Evolutionary conservation across 2,113 vertebrate species (phyloP).

Genomic region (Thamnaconus septentrionalis): DNA sequence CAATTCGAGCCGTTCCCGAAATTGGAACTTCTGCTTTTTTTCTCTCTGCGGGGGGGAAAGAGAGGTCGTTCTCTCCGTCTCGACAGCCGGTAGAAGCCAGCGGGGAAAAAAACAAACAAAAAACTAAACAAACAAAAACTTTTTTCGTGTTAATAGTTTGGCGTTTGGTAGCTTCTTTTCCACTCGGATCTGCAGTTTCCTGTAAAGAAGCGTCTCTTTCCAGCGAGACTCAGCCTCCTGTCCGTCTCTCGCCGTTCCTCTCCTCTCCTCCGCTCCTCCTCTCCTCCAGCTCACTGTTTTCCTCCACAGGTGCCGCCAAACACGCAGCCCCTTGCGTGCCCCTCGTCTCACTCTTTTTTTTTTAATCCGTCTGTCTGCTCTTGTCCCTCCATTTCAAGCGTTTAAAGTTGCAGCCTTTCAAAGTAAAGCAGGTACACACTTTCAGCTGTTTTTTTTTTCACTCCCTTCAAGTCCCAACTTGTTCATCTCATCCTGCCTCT

Average conservation of each 20-base stretch:
- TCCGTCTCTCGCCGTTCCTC: conserved; percentile 21
- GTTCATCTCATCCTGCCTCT: not conserved
- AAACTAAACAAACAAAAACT: conserved; percentile 5
- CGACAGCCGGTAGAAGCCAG: conserved; percentile 30
- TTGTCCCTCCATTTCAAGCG: conserved; percentile 80
- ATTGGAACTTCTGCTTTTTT: conserved; percentile 58
- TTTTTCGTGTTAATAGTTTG: conserved; percentile 44
- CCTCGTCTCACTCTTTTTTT: conserved; percentile 29
- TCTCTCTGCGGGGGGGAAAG: not conserved
- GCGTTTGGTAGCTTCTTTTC: conserved; percentile 39
- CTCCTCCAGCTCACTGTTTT: conserved; percentile 6
- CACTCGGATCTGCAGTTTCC: conserved; percentile 9
- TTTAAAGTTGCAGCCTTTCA: conserved; percentile 83
- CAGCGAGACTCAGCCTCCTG: conserved; percentile 41
- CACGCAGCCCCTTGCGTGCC: conserved; percentile 18
- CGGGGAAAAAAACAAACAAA: conserved; percentile 29
- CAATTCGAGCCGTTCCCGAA: conserved; percentile 44
- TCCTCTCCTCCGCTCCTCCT: conserved; percentile 27
- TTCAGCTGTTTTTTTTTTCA: conserved; percentile 35
- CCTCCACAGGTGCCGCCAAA: conserved; percentile 45
- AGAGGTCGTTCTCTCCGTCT: conserved; percentile 26
- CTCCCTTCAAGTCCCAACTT: not conserved
- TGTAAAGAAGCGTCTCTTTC: conserved; percentile 31
- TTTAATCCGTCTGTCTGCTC: conserved; percentile 54
- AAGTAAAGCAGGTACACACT: conserved; percentile 85